Base-by-base conservation (phyloP, 2,888 invertebrate genomes). In the Alentia gelatinosa region DNA sequence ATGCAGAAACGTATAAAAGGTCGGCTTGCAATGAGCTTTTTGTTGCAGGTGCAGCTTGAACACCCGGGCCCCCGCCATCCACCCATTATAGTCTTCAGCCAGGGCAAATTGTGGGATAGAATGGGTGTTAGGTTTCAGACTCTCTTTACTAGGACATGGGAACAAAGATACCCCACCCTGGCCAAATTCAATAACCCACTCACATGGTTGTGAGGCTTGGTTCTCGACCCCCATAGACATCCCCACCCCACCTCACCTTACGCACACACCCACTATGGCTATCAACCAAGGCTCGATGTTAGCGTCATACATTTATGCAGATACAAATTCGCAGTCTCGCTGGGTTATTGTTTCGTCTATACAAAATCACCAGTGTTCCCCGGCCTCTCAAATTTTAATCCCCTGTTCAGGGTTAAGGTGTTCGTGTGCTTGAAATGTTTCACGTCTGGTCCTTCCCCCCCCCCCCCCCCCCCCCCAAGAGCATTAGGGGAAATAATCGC, bases 61-160 rank as follows among this genome's bases (percentile, higher is more conserved):
- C 12, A 15, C 74, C 74, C 26, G 30, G 30, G 30, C 74, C 74
- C 74, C 74, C 26, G 30, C 74, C 63, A 19, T n/a, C 63, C 33
- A 26, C 26, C 74, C 30, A 74, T 33, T 33, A 26, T 33, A 26
- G 33, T 30, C 74, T 33, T 33, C 39, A 37, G 79, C 79, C 39
- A 19, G 7, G 15, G 30, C 74, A 74, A 33, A 74, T 74, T 79
- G 79, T 1, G 37, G 79, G 23, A 79, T 79, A 37, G 79, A 79
- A 39, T 35, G 37, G 79, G 79, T 79, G 79, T 79, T 79, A 19
- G 39, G 79, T 79, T 79, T 19, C 79, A 79, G 79, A n/a, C 15
- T 35, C 79, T 35, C 39, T 79, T 35, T 79, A 23, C 3, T 15
- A 30, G 30, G 79, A 5, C 79, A 12, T 39, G 79, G 19, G 79